Percentiles rank a stretch among this genome's conserved stretches.
phyloP scores from a whole-genome alignment of 37 sponge, comb jelly and placozoan genomes.

The Petrosia ficiformis region DNA sequence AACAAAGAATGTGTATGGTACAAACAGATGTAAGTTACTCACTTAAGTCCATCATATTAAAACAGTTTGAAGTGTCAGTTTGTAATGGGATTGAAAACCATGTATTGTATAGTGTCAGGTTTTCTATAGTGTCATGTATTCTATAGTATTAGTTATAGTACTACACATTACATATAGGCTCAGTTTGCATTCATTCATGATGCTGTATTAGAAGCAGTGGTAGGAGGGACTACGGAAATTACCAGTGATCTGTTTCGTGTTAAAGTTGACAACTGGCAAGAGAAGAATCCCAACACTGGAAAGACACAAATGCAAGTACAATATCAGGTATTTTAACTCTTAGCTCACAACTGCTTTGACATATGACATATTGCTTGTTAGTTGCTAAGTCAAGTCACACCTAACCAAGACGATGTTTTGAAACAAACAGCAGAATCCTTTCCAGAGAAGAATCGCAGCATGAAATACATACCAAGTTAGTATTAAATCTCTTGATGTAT shows the following conservation, averaged over 20 bases:
- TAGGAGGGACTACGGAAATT: slow-evolving; percentile 3
- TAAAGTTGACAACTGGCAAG: not conserved
- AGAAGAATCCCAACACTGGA: not conserved
- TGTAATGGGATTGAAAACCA: too few relatives aligned
- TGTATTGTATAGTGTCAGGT: too few relatives aligned
- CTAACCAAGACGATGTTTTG: slow-evolving; percentile 21
- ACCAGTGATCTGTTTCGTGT: too few relatives aligned
- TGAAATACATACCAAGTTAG: slow-evolving; percentile 23
- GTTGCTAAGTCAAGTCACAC: slow-evolving; percentile 44
- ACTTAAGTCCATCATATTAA: too few relatives aligned
- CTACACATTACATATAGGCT: too few relatives aligned
- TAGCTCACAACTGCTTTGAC: too few relatives aligned
- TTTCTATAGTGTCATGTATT: too few relatives aligned
- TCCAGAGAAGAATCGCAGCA: slow-evolving; percentile 36
- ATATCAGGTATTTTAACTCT: slow-evolving; percentile 28
- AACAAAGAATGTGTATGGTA: slow-evolving; percentile 12
- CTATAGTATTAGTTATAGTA: too few relatives aligned
- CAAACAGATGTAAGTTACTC: not conserved
- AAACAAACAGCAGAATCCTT: slow-evolving; percentile 1
- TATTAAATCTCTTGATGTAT: too few relatives aligned
- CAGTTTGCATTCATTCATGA: slow-evolving; percentile 12
- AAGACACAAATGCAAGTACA: not conserved
- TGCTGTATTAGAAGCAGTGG: slow-evolving; percentile 1
- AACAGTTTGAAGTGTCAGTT: too few relatives aligned
- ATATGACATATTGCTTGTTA: too few relatives aligned